These are phyloP conservation scores for Colletes collaris DNA, from an alignment of 2,888 invertebrate genomes.

Conservation along the genomic window DNA sequence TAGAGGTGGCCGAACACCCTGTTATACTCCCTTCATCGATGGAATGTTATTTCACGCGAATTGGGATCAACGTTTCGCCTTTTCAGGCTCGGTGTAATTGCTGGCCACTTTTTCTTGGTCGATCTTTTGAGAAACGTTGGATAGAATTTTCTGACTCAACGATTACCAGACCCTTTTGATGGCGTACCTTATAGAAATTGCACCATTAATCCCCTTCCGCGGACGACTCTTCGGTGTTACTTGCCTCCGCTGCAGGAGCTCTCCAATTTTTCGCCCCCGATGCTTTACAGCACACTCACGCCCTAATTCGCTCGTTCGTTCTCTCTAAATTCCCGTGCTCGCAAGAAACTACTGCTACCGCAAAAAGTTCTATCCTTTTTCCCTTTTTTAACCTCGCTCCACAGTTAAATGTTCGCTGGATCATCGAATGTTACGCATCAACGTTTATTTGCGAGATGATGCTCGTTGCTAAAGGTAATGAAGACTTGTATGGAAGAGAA, in stretches of 20 bases:
- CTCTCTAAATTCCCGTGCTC: not conserved
- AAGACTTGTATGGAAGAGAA: no score
- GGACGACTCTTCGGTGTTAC: constrained; percentile 25
- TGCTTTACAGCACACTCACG: constrained; percentile 6
- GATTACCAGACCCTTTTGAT: constrained; percentile 3
- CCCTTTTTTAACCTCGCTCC: no score
- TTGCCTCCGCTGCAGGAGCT: not conserved
- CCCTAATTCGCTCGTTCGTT: constrained; percentile 7
- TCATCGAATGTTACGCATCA: no score
- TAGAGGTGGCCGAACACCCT: no score
- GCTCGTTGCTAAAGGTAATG: no score
- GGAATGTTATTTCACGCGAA: constrained; percentile 2
- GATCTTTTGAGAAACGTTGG: not conserved
- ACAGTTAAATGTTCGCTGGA: no score
- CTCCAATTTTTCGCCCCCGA: constrained; percentile 25
- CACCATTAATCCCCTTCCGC: constrained; percentile 40
- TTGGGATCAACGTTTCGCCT: not conserved
- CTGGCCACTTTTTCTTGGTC: not conserved
- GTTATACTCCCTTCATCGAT: not conserved
- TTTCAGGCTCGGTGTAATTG: constrained; percentile 15
- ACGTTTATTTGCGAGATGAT: no score
- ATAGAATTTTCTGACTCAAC: not conserved
- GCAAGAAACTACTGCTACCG: not conserved
- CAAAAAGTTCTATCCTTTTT: no score
- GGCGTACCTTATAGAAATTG: constrained; percentile 8